Evolutionary conservation across 2,113 vertebrate genomes (phyloP), one percentile per base, ranked within the genome.

Genomic region (Cyprinus carpio): DNA sequence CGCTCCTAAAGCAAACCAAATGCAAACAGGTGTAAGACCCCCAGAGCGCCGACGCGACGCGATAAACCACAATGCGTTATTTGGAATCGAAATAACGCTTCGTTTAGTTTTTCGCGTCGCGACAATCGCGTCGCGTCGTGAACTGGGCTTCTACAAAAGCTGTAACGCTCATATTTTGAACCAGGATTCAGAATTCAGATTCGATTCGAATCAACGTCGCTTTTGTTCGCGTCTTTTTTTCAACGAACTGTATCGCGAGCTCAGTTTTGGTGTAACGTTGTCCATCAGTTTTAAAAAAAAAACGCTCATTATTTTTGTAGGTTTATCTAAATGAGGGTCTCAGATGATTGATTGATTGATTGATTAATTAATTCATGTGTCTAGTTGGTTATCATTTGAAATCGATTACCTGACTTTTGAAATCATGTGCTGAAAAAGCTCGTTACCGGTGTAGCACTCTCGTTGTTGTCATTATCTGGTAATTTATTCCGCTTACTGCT

Each of bases 21-120:
- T 64, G 80, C 81, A 71, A 83, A 83, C 81, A 83, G 81, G 81
- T 83, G 81, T 83, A 74, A 72, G 67, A 83, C 29, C 46, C 43
- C 18, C 65, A 11, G 49, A 51, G 62, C 79, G 80, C 16, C 60
- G 65, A 67, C 79, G 62, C 78, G 78, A 82, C 81, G 81, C 81
- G 81, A 71, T 29, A 56, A 15, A 16, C 64, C 20, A 12, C 13
- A 37, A 12, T 23, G 65, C 12, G n/a, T 15, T 1, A 18, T 31
- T 31, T 49, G 4, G 31, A 69, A 12, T 10, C 60, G 58, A 64
- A 40, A n/a, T n/a, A 8, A 11, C 10, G 60, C 25, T 49, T 20
- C 40, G 5, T 54, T 37, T 5, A 6, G 46, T 34, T 49, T 72
- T 9, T 40, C 49, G 43, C 67, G 46, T 58, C 81, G 81, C 65